A percentile compares a stretch with the other conserved stretches of the same genome.
These are phyloP conservation scores for Siniperca obscura DNA, from an alignment of 2,797 vertebrate species.

Conservation along the genomic window DNA sequence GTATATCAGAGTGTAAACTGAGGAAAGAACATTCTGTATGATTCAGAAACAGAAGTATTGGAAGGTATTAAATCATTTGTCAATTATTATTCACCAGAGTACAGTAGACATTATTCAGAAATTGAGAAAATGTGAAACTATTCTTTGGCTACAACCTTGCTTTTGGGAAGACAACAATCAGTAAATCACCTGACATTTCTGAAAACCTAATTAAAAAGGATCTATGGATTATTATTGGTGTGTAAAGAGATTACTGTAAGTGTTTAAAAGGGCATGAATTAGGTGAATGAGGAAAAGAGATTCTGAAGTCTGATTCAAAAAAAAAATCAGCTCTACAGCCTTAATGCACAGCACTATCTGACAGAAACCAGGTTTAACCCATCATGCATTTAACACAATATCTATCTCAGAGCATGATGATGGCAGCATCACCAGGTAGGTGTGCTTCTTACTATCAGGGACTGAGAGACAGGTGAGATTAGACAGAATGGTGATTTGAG, in stretches of 20 bases:
- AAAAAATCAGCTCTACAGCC: slow-evolving; percentile 10
- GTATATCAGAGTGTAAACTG: not conserved
- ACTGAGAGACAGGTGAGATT: slow-evolving; percentile 32
- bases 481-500: slow-evolving; percentile 13
- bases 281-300: slow-evolving; percentile 8
- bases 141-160: not conserved
- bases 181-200: not conserved
- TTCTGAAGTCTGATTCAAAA: slow-evolving; percentile 30
- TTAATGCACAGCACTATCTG: slow-evolving; percentile 30
- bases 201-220: slow-evolving; percentile 9
- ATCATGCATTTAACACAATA: slow-evolving; percentile 32
- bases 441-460: slow-evolving; percentile 1
- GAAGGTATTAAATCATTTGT: slow-evolving; percentile 19
- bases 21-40: not conserved
- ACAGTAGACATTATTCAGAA: slow-evolving; percentile 2
- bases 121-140: not conserved
- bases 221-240: slow-evolving; percentile 5
- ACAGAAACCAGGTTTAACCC: slow-evolving; percentile 21
- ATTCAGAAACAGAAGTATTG: not conserved
- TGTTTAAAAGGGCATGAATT: slow-evolving; percentile 9
- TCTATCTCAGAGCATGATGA: not conserved
- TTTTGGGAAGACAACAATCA: slow-evolving; percentile 10
- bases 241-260: no score
- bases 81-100: slow-evolving; percentile 3
- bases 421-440: slow-evolving; percentile 27